Conservation (phyloP, 2,888 invertebrate species). For the Lasioglossum lativentre region DNA sequence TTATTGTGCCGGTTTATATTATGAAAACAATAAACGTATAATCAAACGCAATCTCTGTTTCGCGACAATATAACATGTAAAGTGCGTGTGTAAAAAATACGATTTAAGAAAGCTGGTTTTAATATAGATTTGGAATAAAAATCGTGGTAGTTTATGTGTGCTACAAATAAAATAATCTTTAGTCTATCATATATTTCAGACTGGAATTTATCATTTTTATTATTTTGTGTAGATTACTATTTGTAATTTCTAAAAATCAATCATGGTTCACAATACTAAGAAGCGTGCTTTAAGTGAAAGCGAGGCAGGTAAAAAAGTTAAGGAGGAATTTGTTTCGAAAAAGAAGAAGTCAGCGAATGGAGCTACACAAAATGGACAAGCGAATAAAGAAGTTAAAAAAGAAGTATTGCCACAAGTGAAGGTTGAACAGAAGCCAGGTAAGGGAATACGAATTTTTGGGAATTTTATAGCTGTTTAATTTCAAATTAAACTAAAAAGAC, state of each 20-base stretch:
- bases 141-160: background rate
- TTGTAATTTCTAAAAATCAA: slow-evolving; percentile 10
- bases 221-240: background rate
- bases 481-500: slow-evolving; percentile 19
- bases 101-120: background rate
- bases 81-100: background rate
- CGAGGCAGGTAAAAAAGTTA: slow-evolving; percentile 17
- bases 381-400: background rate
- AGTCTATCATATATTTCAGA: background rate
- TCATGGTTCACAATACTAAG: slow-evolving; percentile 59
- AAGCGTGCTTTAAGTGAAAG: slow-evolving; percentile 54
- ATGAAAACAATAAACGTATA: background rate
- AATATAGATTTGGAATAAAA: background rate
- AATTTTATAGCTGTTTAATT: background rate
- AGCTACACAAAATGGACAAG: slow-evolving; percentile 45
- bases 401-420: slow-evolving; percentile 7
- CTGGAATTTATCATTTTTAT: background rate
- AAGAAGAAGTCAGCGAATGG: slow-evolving; percentile 42
- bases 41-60: background rate
- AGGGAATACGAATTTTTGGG: background rate
- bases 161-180: background rate
- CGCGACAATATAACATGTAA: background rate
- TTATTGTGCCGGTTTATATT: background rate
- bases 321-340: slow-evolving; percentile 3
- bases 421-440: slow-evolving; percentile 27